Evolutionary conservation across 2,888 invertebrate species (phyloP), one percentile per base, ranked within the genome.

Genomic region (Crepidodera aurea): DNA sequence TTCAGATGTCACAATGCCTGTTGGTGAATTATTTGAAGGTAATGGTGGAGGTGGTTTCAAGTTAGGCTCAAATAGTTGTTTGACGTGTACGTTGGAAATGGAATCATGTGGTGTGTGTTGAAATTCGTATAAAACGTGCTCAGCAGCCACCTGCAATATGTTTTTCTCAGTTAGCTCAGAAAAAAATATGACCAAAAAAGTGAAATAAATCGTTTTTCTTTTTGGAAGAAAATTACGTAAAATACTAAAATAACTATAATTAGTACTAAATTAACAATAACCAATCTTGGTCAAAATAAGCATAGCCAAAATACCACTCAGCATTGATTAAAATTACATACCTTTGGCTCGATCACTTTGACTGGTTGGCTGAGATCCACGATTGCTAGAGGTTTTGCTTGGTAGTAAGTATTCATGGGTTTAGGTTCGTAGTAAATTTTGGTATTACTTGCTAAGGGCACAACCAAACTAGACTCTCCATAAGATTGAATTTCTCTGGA

Each of bases 81-180:
- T 63, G 6, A 78, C 75, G 40, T 76, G 77, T 6, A 76, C 75
- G 48, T 77, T 77, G 0, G 75, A 74, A n/a, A 73, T 74, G 1
- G 75, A 67, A 57, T 77, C 77, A 8, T 73, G 73, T 12, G 77
- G 77, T 0, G 77, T 75, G 68, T 77, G 76, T 59, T 78, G 75
- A 57, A 75, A 77, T 64, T 77, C 77, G 65, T 78, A 77, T 8
- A 77, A 63, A 6, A 77, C 74, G 68, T 77, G 77, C 65, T 78
- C 77, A n/a, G 76, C 73, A 12, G 75, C 71, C 70, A 75, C 62
- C 73, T 75, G 22, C 1, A 32, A 13, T n/a, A 76, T 73, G n/a
- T n/a, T 64, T 40, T 27, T 27, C 7, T 27, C n/a, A n/a, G n/a
- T n/a, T n/a, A n/a, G n/a, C n/a, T n/a, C n/a, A n/a, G n/a, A n/a